phyloP scores from a whole-genome alignment of 1,140 invertebrate species.

The Protaetia brevitarsis region DNA sequence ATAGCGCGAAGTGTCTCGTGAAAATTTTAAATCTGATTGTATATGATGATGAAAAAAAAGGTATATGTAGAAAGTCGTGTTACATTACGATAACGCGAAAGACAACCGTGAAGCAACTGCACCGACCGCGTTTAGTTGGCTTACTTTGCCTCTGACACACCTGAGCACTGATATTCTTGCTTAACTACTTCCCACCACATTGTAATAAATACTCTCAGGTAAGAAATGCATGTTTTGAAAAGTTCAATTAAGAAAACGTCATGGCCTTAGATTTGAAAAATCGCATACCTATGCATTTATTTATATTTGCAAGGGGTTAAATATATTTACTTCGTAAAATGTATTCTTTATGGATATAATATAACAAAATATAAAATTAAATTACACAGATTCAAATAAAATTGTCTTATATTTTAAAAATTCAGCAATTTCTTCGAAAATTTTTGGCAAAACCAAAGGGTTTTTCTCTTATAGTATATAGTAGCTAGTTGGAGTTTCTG shows the following conservation, averaged over 20 bases:
- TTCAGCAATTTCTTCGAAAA: no score
- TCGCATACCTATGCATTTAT: no score
- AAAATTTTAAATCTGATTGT: not conserved
- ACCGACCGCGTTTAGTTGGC: conserved; percentile 6
- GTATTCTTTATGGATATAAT: no score
- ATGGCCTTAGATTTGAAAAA: no score
- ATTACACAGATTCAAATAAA: no score
- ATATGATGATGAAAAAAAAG: not conserved
- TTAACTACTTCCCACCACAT: conserved; percentile 20
- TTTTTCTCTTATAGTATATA: no score
- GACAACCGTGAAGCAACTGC: conserved; percentile 7
- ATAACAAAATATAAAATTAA: no score
- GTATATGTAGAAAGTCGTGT: not conserved
- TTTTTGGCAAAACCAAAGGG: no score
- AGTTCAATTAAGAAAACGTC: not conserved
- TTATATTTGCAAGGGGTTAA: no score
- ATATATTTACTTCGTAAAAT: no score
- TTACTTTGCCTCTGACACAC: conserved; percentile 19
- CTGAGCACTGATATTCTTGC: conserved; percentile 12
- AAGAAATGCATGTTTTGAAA: not conserved
- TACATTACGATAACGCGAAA: not conserved
- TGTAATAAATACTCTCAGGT: not conserved
- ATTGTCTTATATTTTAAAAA: no score
- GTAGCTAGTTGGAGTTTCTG: no score
- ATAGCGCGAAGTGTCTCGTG: not conserved